A percentile compares a stretch with the other conserved stretches of the same genome.
phyloP scores from a whole-genome alignment of 2,888 invertebrate genomes.

The Punctoribates punctum region DNA sequence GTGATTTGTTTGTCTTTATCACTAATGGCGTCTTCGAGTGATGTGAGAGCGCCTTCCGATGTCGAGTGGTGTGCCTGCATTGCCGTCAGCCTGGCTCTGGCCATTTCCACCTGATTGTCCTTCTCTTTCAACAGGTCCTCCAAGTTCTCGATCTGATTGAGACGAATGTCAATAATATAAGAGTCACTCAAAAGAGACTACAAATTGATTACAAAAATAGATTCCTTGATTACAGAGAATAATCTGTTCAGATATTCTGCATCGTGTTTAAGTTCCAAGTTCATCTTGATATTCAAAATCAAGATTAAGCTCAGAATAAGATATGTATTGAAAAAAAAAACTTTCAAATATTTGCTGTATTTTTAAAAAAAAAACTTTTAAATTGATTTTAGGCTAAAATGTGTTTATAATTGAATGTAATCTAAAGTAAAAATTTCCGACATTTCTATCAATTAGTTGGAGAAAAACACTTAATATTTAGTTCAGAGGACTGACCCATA shows the following conservation, averaged over 20 bases:
- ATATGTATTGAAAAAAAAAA: too few species aligned
- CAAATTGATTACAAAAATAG: too few species aligned
- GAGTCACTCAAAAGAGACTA: too few species aligned
- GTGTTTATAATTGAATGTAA: too few species aligned
- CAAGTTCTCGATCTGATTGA: slow-evolving; percentile 81
- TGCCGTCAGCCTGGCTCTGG: slow-evolving; percentile 75
- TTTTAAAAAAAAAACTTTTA: too few species aligned
- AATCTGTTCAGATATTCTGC: slow-evolving; percentile 14
- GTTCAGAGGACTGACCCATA: background rate
- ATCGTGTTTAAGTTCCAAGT: background rate
- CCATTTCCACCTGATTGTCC: slow-evolving; percentile 96
- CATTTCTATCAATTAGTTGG: background rate
- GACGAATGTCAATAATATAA: background rate
- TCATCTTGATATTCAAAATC: too few species aligned
- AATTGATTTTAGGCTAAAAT: too few species aligned
- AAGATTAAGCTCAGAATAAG: too few species aligned
- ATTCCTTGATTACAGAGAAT: background rate
- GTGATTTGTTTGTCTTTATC: slow-evolving; percentile 97
- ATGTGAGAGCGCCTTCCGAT: slow-evolving; percentile 85
- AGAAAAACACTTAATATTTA: background rate
- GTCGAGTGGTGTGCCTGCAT: slow-evolving; percentile 91
- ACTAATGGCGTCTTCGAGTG: slow-evolving; percentile 88
- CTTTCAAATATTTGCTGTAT: too few species aligned
- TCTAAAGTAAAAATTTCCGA: too few species aligned
- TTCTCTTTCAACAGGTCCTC: slow-evolving; percentile 96